Evolutionary conservation across 2,888 invertebrate species (phyloP), one percentile per base, ranked within the genome.

Genomic region (Ophion slaviceki): DNA sequence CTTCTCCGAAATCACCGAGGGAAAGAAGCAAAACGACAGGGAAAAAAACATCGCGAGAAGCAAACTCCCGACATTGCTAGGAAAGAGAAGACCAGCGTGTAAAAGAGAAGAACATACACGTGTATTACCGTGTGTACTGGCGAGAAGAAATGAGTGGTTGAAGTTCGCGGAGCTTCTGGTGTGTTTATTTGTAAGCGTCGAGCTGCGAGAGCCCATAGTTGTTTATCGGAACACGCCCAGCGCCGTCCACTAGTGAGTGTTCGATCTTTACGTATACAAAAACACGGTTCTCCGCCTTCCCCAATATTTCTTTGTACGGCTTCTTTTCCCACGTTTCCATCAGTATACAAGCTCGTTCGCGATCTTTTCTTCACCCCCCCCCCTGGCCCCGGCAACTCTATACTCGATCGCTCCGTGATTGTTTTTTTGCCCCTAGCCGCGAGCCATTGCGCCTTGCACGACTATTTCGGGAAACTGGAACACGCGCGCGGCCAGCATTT

Each of bases 381-480:
- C n/a, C n/a, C 14, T 14, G 2, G 0, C 1, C 62, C 47, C 3
- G 2, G 32, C 57, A 28, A 7, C 28, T 28, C 28, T 28, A 28
- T 28, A 61, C 32, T 72, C 47, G 32, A 32, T 11, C 53, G n/a
- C 59, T 36, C 61, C 66, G 70, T 11, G 14, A 24, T 47, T 45
- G 47, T 24, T 57, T 71, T 57, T 59, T 24, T 40, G 20, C 24
- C 28, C 28, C 45, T 57, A n/a, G 17, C 5, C 62, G 6, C 32
- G n/a, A 57, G 11, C 28, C 57, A 36, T 36, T 70, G 57, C 53
- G 66, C 70, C 32, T n/a, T 40, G 61, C 47, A 5, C 20, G 24
- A 77, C 85, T 82, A 86, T 86, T 86, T 82, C 71, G 82, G 64
- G 85, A 86, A 82, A 75, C 82, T 86, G 82, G 85, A 86, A 75